These are phyloP conservation scores for Caretta caretta DNA, from an alignment of 2,113 vertebrate genomes.

Conservation along the genomic window DNA sequence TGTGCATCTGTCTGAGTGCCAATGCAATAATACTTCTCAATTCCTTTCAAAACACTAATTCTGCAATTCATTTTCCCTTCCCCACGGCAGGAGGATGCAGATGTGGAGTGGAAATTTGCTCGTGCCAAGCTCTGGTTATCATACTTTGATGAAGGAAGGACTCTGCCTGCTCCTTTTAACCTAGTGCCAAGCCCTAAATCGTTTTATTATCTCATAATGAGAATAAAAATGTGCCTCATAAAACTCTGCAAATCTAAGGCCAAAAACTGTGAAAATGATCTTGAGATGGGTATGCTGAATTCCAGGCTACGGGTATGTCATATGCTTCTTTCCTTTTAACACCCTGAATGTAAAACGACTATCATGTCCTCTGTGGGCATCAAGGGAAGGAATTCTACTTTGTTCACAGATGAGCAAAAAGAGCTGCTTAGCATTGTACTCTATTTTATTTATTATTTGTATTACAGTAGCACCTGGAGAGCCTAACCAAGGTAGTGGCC, in stretches of 20 bases:
- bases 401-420: rapidly evolving
- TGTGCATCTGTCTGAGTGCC: not conserved
- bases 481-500: not conserved
- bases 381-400: not conserved
- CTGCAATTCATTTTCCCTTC: not conserved
- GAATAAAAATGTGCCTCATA: constrained; percentile 93
- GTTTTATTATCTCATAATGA: constrained; percentile 96
- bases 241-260: constrained; percentile 92
- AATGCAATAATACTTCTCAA: not conserved
- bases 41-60: not conserved
- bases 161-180: constrained; percentile 95
- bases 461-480: not conserved
- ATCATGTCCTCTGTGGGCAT: rapidly evolving
- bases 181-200: constrained; percentile 98
- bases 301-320: constrained; percentile 87
- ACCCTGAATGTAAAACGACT: not conserved
- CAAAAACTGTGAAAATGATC: constrained; percentile 89
- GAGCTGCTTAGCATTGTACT: not conserved
- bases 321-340: not conserved
- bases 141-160: constrained; percentile 97
- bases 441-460: too few relatives aligned
- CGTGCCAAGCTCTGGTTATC: constrained; percentile 97
- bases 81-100: constrained; percentile 90
- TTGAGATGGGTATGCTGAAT: constrained; percentile 97
- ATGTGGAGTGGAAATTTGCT: constrained; percentile 98